phyloP scores from a whole-genome alignment of 1,140 invertebrate genomes.

The Leguminivora glycinivorella region DNA sequence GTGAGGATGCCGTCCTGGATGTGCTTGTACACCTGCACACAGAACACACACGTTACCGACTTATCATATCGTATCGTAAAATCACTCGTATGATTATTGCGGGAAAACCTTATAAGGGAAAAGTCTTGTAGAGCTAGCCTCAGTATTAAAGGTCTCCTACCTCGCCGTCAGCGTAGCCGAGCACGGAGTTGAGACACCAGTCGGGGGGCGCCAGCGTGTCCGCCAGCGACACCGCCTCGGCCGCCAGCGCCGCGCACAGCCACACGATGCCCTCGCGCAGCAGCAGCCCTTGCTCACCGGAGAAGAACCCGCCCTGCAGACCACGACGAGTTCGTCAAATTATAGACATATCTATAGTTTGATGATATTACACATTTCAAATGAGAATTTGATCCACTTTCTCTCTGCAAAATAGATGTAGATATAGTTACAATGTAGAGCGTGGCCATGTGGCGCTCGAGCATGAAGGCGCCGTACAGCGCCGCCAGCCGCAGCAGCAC shows the following conservation, averaged over 20 bases:
- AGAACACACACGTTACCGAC: background rate
- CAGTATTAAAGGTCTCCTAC: too few species aligned
- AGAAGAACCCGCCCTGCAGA: conserved; percentile 74
- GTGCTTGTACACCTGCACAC: conserved; percentile 80
- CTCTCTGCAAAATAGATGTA: conserved; percentile 21
- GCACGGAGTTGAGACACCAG: conserved; percentile 89
- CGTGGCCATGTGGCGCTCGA: conserved; percentile 86
- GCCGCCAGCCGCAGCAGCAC: conserved; percentile 83
- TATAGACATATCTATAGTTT: too few species aligned
- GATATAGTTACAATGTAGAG: conserved; percentile 80
- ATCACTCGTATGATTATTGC: too few species aligned
- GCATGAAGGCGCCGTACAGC: conserved; percentile 83
- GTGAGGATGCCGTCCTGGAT: conserved; percentile 79
- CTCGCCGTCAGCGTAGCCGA: conserved; percentile 90
- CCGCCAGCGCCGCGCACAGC: conserved; percentile 82
- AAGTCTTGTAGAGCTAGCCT: too few species aligned
- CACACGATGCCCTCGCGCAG: conserved; percentile 81
- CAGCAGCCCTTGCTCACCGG: conserved; percentile 60
- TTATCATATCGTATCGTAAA: too few species aligned
- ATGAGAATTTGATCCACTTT: too few species aligned
- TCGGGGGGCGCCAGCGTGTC: conserved; percentile 94
- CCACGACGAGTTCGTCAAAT: too few species aligned
- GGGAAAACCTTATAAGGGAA: too few species aligned
- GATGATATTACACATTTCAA: too few species aligned
- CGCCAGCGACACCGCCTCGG: conserved; percentile 86